Evolutionary conservation across 2,888 invertebrate species (phyloP).

Genomic region (Aquatica leii): DNA sequence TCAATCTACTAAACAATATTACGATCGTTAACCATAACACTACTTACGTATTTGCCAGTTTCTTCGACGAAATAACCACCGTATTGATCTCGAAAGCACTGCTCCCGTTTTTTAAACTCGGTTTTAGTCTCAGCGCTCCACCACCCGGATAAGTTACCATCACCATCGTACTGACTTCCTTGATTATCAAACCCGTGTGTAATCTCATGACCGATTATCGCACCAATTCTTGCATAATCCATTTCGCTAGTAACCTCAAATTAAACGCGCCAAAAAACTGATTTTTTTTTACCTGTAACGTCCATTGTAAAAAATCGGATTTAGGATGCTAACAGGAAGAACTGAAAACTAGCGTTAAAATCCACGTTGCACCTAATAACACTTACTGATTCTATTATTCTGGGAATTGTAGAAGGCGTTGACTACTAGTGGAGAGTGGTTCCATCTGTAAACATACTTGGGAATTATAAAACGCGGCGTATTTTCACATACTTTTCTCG

Average conservation of each 20-base stretch:
- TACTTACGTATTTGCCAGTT: conserved; percentile 51
- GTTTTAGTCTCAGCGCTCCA: conserved; percentile 53
- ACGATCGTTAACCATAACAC: conserved; percentile 1
- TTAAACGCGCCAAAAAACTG: no score
- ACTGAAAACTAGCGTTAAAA: conserved; percentile 45
- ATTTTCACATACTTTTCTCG: conserved; percentile 45
- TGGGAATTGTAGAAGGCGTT: conserved; percentile 72
- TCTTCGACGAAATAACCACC: conserved; percentile 57
- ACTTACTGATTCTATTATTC: conserved; percentile 62
- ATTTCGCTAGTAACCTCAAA: conserved; percentile 54
- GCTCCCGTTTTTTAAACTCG: conserved; percentile 52
- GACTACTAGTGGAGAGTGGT: conserved; percentile 63
- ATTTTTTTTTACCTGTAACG: conserved; percentile 46
- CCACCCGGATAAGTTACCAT: conserved; percentile 62
- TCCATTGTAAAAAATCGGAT: conserved; percentile 54
- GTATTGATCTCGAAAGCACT: conserved; percentile 61
- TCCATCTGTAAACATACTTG: conserved; percentile 53
- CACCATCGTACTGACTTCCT: conserved; percentile 63
- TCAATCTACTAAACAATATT: conserved; percentile 56
- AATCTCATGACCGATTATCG: conserved; percentile 67
- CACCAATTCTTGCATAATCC: conserved; percentile 66
- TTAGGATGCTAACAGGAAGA: conserved; percentile 55
- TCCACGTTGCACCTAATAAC: conserved; percentile 3
- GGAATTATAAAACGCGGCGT: conserved; percentile 11
- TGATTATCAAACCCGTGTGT: conserved; percentile 62